phyloP scores from a whole-genome alignment of 1,140 invertebrate genomes.

The Drosophila albomicans region DNA sequence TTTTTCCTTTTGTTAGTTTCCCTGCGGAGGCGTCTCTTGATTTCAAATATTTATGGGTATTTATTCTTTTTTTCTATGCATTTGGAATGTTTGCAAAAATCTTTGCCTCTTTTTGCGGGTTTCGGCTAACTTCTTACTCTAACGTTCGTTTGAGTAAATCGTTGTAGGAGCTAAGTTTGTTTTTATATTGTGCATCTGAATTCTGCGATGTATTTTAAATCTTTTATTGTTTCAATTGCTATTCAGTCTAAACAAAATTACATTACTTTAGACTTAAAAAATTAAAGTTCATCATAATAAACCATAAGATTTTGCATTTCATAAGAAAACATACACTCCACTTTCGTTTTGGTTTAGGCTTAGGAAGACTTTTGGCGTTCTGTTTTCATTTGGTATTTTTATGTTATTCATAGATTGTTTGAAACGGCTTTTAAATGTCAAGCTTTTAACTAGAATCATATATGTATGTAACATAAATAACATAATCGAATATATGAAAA shows the following conservation, averaged over 20 bases:
- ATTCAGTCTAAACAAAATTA: conserved; percentile 74
- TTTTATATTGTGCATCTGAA: conserved; percentile 40
- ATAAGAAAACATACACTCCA: conserved; percentile 47
- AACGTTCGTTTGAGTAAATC: neutral
- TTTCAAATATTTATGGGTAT: conserved; percentile 21
- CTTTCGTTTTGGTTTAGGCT: conserved; percentile 59
- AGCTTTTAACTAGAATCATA: conserved; percentile 42
- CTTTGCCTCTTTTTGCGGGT: neutral
- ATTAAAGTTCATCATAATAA: conserved; percentile 15
- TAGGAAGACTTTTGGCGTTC: conserved; percentile 83
- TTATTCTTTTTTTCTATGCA: conserved; percentile 32
- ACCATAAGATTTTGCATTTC: conserved; percentile 21
- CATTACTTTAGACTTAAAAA: conserved; percentile 45
- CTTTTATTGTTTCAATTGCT: conserved; percentile 57
- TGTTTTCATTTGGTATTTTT: conserved; percentile 68
- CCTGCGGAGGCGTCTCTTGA: conserved; percentile 12
- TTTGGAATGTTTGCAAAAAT: conserved; percentile 68
- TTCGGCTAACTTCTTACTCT: neutral
- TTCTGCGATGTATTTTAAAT: conserved; percentile 45
- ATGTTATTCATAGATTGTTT: conserved; percentile 49
- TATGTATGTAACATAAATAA: conserved; percentile 13
- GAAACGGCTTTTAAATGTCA: conserved; percentile 38
- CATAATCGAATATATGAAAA: conserved; percentile 61
- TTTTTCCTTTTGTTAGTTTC: conserved; percentile 19
- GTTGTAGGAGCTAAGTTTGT: conserved; percentile 11